Base-by-base conservation (phyloP, 2,888 invertebrate genomes). In the Caradrina kadenii region DNA sequence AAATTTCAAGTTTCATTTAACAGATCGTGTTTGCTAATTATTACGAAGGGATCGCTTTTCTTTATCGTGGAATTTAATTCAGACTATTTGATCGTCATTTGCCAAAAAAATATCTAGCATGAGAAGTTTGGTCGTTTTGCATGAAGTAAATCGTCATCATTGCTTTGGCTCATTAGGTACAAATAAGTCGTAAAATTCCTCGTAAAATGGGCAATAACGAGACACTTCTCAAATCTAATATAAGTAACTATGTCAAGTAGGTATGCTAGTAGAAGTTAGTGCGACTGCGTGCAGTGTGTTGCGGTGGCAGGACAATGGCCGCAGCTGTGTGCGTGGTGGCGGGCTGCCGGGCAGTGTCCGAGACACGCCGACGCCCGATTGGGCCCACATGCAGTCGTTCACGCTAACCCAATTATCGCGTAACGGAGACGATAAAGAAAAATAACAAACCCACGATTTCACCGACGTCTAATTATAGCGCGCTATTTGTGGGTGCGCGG, bases 361-460 rank as follows among this genome's bases (percentile, higher is more conserved):
- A 96, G 95, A 96, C 95, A 91, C 94, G 94, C 94, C 94, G 95
- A 94, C 95, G 95, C 95, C 92, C 89, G 91, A 86, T 86, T 92
- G 89, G 94, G 91, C 95, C 95, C 95, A 95, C 95, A 95, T 95
- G 94, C 93, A 94, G 86, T 92, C 92, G 89, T 84, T 87, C 88
- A 85, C 89, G 90, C 94, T 95, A 95, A 96, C 95, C 95, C 95
- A 96, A 96, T 96, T 96, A 95, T 94, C 95, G 93, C 94, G 94
- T 94, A 94, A 94, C 95, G 92, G 94, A 94, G 92, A 94, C 95
- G 95, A 94, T 95, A 94, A 95, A 95, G 95, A 96, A 96, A 96
- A 96, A 96, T 95, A 96, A 95, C 95, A 95, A 96, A 95, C 96
- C 96, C 96, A 96, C 96, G 96, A 95, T 96, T 96, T 95, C 94